Base-by-base conservation (phyloP, 2,888 invertebrate genomes). In the Sesamia inferens region DNA sequence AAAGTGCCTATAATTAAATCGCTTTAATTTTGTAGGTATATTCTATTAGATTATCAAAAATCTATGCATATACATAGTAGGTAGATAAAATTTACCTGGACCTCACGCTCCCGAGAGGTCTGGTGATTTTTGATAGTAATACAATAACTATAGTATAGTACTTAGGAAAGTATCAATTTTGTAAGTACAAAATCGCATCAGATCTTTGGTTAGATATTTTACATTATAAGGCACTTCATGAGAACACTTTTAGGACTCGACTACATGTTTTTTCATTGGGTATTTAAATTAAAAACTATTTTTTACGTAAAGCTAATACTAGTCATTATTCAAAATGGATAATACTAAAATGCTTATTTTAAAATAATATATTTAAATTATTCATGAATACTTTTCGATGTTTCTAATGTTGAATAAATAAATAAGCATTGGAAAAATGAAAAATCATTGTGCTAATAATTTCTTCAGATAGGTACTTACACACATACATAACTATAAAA, bases 301-400 rank as follows among this genome's bases (percentile, higher is more conserved):
- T 44, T 63, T 68, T 73, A 39, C 7, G 10, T 78, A 58, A 51
- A 63, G 55, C 39, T 75, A 68, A 68, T 71, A 65, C 48, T 67
- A 79, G 63, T 76, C 66, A 81, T 71, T 64, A 83, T 71, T 68
- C 24, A 78, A 70, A 59, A 77, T 74, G n/a, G 55, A 57, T 74
- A 72, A 39, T n/a, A 78, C 71, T 71, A 82, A 85, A 85, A 86
- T 85, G 85, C 86, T 82, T 76, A 84, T 51, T 71, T 68, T 59
- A 71, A 64, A 65, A 63, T n/a, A n/a, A n/a, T 31, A 67, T 0
- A 64, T 65, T 55, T 19, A n/a, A 68, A 81, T 51, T 61, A 66
- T 66, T 62, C 6, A n/a, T 63, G 63, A 47, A 58, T 64, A 67
- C 2, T 71, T 64, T 64, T 58, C 67, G 16, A 57, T 48, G 54